Base-by-base conservation (phyloP, 2,888 invertebrate species). In the Mythimna impura region DNA sequence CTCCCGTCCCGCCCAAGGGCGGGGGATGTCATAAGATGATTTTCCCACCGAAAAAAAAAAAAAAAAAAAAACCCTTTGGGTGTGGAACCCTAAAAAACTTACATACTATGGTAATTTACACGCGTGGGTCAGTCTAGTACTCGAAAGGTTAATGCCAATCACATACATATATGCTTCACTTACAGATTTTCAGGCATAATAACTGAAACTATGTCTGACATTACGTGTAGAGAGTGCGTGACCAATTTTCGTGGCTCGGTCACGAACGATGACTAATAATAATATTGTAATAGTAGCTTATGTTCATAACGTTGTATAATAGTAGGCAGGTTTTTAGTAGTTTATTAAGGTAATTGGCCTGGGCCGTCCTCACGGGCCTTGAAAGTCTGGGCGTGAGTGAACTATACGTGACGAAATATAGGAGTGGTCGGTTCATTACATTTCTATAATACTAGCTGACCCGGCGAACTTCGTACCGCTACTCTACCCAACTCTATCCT, bases 261-360 rank as follows among this genome's bases (percentile, higher is more conserved):
- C 78, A 78, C 78, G 78, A 69, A 78, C 22, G 5, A 62, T 62
- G 80, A 69, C 65, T 65, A 55, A 78, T 60, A 78, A 60, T 67
- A 34, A 22, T 78, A 69, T 63, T 54, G 36, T 66, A 80, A 80
- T 69, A 66, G 62, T 58, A 60, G 57, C 14, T 64, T 65, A 36
- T 69, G 57, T 25, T 68, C 40, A 0, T 70, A 78, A 61, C 34
- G 52, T 58, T n/a, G 34, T 47, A 57, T 66, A 57, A 66, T 66
- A 66, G 36, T 34, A 34, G 36, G 10, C 20, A 14, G 6, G 50
- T 47, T 76, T 76, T 50, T 62, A 69, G 30, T 61, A n/a, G 69
- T 78, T 77, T 62, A 57, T 50, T 76, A 76, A 10, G 12, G 14
- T 75, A 70, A 77, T 77, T 77, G 50, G 40, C 55, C 57, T 57